These are phyloP conservation scores for Drosophila triauraria DNA, from an alignment of 1,140 invertebrate genomes.

Conservation along the genomic window DNA sequence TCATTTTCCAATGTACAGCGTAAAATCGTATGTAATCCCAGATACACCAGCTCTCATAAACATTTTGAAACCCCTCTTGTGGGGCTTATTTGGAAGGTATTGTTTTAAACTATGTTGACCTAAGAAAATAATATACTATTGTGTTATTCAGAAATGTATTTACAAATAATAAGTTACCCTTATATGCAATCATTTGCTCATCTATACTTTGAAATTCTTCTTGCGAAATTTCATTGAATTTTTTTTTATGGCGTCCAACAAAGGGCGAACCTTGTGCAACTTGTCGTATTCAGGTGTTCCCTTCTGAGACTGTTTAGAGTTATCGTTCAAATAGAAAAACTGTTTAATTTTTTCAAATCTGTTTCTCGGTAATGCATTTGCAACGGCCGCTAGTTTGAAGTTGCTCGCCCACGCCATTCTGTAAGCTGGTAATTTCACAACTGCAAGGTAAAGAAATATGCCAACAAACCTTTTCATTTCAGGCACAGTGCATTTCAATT, in stretches of 20 bases:
- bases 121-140: neutral
- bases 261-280: too few relatives aligned
- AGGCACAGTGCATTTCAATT: conserved; percentile 35
- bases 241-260: too few relatives aligned
- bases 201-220: neutral
- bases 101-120: neutral
- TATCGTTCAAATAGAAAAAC: conserved; percentile 8
- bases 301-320: conserved; percentile 1
- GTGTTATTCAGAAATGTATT: too few relatives aligned
- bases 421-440: conserved; percentile 20
- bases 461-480: conserved; percentile 26
- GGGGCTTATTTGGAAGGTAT: neutral
- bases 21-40: neutral
- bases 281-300: neutral
- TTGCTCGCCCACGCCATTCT: too few relatives aligned
- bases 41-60: too few relatives aligned
- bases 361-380: neutral
- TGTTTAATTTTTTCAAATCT: neutral
- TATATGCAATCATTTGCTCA: neutral
- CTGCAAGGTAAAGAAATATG: conserved; percentile 28
- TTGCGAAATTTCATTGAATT: neutral
- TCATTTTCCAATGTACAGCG: neutral
- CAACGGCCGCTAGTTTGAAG: too few relatives aligned
- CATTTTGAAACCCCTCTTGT: neutral
- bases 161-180: neutral